A percentile compares a stretch with the other conserved stretches of the same genome.
These are phyloP conservation scores for Cylindroiulus punctatus DNA, from an alignment of 2,888 invertebrate genomes.

Conservation along the genomic window DNA sequence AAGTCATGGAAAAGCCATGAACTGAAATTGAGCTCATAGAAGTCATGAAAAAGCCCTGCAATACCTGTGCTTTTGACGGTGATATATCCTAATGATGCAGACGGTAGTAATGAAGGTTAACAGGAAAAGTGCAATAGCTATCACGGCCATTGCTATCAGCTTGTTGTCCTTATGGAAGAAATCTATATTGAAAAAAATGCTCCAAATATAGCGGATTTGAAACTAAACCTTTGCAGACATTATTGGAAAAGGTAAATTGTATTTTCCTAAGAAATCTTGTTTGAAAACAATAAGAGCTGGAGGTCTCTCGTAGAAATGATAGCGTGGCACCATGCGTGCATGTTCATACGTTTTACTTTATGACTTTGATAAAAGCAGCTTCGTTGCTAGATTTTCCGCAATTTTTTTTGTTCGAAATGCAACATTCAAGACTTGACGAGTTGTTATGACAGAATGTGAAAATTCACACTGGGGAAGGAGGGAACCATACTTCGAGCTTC, in stretches of 20 bases:
- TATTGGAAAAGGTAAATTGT: not conserved
- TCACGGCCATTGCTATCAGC: conserved; percentile 9
- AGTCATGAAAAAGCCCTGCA: too few species aligned
- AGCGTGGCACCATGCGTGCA: too few species aligned
- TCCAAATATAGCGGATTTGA: not conserved
- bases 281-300: not conserved
- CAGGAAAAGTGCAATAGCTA: not conserved
- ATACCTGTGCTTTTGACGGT: conserved; percentile 1
- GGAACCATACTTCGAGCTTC: too few species aligned
- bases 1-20: not conserved
- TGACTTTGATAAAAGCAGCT: too few species aligned
- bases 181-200: not conserved
- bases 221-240: too few species aligned
- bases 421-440: too few species aligned
- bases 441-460: too few species aligned
- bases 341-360: too few species aligned
- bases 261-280: not conserved
- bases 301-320: not conserved
- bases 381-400: too few species aligned
- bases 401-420: too few species aligned
- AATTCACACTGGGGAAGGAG: too few species aligned
- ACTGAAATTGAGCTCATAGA: too few species aligned
- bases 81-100: conserved; percentile 8
- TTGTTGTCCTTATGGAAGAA: not conserved
- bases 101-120: not conserved